These are phyloP conservation scores for Euproctis similis DNA, from an alignment of 2,888 invertebrate species.

Conservation along the genomic window DNA sequence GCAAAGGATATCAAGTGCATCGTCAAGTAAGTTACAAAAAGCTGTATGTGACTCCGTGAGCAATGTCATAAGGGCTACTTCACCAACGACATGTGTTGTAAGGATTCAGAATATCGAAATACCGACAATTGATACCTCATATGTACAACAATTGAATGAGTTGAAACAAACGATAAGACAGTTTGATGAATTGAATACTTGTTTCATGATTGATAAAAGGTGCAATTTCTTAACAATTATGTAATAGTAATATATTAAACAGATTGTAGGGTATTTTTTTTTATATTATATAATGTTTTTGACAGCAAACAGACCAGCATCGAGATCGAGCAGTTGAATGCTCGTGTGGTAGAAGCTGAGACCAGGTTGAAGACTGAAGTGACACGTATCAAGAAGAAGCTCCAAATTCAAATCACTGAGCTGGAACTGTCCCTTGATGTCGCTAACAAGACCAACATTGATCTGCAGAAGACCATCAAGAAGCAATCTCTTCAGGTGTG, in stretches of 20 bases:
- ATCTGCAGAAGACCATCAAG: slow-evolving; percentile 98
- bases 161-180: slow-evolving; percentile 78
- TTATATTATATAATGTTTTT: slow-evolving; percentile 25
- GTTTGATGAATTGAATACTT: slow-evolving; percentile 77
- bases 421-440: slow-evolving; percentile 97
- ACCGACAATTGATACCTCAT: slow-evolving; percentile 69
- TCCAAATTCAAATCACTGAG: slow-evolving; percentile 98
- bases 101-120: slow-evolving; percentile 46
- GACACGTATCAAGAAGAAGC: slow-evolving; percentile 98
- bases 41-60: slow-evolving; percentile 39
- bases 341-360: slow-evolving; percentile 97
- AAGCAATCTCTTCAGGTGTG: slow-evolving; percentile 92
- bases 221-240: slow-evolving; percentile 33
- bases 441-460: slow-evolving; percentile 98
- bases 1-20: slow-evolving; percentile 27
- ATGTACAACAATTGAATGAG: slow-evolving; percentile 74
- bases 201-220: slow-evolving; percentile 80
- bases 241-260: not conserved
- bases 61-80: slow-evolving; percentile 39
- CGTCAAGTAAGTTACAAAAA: slow-evolving; percentile 35
- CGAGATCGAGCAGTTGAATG: slow-evolving; percentile 96
- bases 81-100: slow-evolving; percentile 52
- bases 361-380: slow-evolving; percentile 97
- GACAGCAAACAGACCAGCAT: slow-evolving; percentile 96
- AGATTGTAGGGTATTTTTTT: slow-evolving; percentile 4